Evolutionary conservation across 2,797 vertebrate species (phyloP).

Genomic region (Xyrichtys novacula): DNA sequence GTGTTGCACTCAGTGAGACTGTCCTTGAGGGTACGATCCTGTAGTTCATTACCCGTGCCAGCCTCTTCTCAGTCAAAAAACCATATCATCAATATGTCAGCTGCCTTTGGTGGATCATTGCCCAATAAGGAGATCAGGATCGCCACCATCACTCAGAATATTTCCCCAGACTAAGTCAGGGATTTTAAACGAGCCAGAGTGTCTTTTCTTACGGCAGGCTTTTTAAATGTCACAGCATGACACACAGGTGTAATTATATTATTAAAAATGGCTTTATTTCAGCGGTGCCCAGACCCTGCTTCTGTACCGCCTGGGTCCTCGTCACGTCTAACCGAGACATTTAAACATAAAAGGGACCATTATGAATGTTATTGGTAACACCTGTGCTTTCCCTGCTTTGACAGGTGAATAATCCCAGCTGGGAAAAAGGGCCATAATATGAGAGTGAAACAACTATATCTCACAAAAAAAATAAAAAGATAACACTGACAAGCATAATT

Average conservation of each 20-base stretch:
- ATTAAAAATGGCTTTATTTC: slow-evolving; percentile 33
- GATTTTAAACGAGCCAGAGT: not conserved
- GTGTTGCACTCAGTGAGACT: slow-evolving; percentile 24
- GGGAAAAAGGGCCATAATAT: not conserved
- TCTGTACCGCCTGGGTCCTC: slow-evolving; percentile 4
- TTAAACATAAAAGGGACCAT: slow-evolving; percentile 13
- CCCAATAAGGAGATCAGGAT: too few species aligned
- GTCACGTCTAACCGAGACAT: not conserved
- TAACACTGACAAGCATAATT: not conserved
- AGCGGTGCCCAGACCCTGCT: slow-evolving; percentile 16
- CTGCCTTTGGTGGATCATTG: slow-evolving; percentile 10
- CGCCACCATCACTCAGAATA: slow-evolving; percentile 6
- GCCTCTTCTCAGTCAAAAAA: slow-evolving; percentile 12
- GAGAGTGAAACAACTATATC: too few species aligned
- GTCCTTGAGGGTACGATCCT: slow-evolving; percentile 34
- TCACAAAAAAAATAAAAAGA: not conserved
- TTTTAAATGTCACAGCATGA: slow-evolving; percentile 33
- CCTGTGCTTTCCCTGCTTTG: slow-evolving; percentile 6
- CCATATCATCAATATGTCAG: slow-evolving; percentile 23
- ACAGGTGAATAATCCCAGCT: slow-evolving; percentile 13
- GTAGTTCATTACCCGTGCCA: slow-evolving; percentile 23
- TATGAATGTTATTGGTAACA: slow-evolving; percentile 32
- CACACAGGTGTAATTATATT: slow-evolving; percentile 25
- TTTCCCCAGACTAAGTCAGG: slow-evolving; percentile 5
- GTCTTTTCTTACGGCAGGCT: slow-evolving; percentile 14